Percentiles rank a stretch among this genome's conserved stretches.
phyloP scores from a whole-genome alignment of 2,113 vertebrate species.

The Perognathus longimembris region DNA sequence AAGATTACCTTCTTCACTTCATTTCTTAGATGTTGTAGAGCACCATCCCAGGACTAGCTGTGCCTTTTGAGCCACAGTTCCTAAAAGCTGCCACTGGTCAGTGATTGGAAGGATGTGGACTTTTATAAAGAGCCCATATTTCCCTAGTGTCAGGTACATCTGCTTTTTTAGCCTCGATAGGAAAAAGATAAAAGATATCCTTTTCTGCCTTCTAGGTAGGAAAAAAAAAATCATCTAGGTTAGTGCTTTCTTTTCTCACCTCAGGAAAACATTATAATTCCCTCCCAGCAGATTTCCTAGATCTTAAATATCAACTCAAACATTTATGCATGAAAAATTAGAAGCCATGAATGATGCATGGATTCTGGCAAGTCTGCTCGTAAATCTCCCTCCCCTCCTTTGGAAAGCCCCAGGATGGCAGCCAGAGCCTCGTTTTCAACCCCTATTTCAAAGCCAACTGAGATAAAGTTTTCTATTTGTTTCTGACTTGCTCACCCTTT shows the following conservation, averaged over 20 bases:
- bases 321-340: constrained; percentile 84
- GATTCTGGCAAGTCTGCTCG: constrained; percentile 67
- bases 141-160: not conserved
- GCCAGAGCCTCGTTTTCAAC: constrained; percentile 59
- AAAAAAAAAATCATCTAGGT: constrained; percentile 45
- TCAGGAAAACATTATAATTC: constrained; percentile 76
- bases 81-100: not conserved
- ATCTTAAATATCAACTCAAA: constrained; percentile 82
- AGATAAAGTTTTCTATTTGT: constrained; percentile 75
- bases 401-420: constrained; percentile 67
- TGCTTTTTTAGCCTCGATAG: not conserved
- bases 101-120: not conserved
- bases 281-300: constrained; percentile 75
- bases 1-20: not conserved
- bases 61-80: not conserved
- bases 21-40: not conserved
- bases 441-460: constrained; percentile 67
- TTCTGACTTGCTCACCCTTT: constrained; percentile 48
- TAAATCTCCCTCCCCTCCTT: constrained; percentile 69
- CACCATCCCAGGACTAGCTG: not conserved
- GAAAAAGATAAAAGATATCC: not conserved
- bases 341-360: constrained; percentile 82
- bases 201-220: constrained; percentile 29
- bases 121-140: not conserved
- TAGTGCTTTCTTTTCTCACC: not conserved